Conservation (phyloP, 2,113 vertebrate species). For the Antennarius striatus region DNA sequence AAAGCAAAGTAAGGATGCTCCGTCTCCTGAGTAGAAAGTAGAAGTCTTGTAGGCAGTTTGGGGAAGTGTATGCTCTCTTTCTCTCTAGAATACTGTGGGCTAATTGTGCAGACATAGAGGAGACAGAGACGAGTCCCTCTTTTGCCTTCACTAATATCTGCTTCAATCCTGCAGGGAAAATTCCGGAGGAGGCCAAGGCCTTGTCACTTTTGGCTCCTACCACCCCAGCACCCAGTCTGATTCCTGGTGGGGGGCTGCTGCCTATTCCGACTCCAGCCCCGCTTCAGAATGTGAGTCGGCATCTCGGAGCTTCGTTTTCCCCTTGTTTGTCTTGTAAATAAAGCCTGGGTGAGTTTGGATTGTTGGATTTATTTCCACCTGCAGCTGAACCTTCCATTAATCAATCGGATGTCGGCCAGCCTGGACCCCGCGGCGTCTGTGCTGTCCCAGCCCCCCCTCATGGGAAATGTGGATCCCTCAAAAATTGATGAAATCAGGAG, state of each 20-base stretch:
- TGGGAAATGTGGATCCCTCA: constrained; percentile 95
- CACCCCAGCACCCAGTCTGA: constrained; percentile 85
- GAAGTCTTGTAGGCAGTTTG: constrained; percentile 61
- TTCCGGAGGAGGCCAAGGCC: constrained; percentile 97
- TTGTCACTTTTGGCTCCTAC: constrained; percentile 92
- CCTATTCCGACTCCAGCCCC: constrained; percentile 89
- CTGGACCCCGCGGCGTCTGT: constrained; percentile 82
- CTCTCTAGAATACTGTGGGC: constrained; percentile 76
- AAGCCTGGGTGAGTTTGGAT: neutral
- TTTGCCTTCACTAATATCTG: constrained; percentile 76
- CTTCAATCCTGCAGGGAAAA: constrained; percentile 93
- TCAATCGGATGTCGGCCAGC: constrained; percentile 79
- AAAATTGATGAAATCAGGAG: constrained; percentile 96
- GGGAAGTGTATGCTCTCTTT: constrained; percentile 71
- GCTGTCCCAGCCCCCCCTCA: constrained; percentile 86
- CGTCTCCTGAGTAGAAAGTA: constrained; percentile 68
- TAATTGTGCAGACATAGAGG: constrained; percentile 76
- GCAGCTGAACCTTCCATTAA: constrained; percentile 86
- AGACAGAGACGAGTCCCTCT: constrained; percentile 60
- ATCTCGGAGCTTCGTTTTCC: neutral
- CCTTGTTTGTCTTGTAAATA: constrained; percentile 42
- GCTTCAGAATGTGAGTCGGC: constrained; percentile 76
- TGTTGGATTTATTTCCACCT: neutral
- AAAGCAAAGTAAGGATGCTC: constrained; percentile 61
- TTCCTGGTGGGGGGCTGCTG: constrained; percentile 92